phyloP scores from a whole-genome alignment of 2,113 vertebrate species.

The Gymnobelideus leadbeateri region DNA sequence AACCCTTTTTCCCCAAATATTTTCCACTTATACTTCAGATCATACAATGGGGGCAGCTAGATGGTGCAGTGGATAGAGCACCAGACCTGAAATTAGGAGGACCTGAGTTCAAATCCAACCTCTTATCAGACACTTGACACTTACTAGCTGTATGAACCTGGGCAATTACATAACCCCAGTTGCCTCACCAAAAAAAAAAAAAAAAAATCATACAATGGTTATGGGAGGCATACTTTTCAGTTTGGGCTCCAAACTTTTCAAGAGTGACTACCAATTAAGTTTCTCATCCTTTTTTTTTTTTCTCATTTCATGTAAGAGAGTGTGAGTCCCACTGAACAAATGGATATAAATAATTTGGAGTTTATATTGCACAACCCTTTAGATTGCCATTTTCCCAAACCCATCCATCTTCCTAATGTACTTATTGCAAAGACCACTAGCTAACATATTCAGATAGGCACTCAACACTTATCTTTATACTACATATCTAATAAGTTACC shows the following conservation, averaged over 20 bases:
- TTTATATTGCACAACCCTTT: not conserved
- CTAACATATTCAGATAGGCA: not conserved
- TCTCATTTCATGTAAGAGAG: not conserved
- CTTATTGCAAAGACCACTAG: not conserved
- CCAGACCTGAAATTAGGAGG: too few relatives aligned
- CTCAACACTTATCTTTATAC: not conserved
- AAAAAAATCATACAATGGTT: not conserved
- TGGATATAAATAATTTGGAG: not conserved
- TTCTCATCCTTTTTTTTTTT: not conserved
- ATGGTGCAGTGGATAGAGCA: too few relatives aligned
- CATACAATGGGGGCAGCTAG: not conserved
- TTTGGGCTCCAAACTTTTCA: not conserved
- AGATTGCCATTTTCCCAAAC: not conserved
- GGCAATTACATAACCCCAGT: too few relatives aligned
- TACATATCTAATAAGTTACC: not conserved
- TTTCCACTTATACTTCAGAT: not conserved
- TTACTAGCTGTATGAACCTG: too few relatives aligned
- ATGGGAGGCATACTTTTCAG: not conserved
- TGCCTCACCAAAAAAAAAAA: too few relatives aligned
- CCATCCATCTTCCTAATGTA: not conserved
- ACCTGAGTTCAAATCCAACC: too few relatives aligned
- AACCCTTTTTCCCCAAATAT: not conserved
- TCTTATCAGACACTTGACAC: too few relatives aligned
- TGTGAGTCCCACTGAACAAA: not conserved
- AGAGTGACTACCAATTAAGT: not conserved